These are phyloP conservation scores for Hyles lineata DNA, from an alignment of 2,888 invertebrate genomes.

Conservation along the genomic window DNA sequence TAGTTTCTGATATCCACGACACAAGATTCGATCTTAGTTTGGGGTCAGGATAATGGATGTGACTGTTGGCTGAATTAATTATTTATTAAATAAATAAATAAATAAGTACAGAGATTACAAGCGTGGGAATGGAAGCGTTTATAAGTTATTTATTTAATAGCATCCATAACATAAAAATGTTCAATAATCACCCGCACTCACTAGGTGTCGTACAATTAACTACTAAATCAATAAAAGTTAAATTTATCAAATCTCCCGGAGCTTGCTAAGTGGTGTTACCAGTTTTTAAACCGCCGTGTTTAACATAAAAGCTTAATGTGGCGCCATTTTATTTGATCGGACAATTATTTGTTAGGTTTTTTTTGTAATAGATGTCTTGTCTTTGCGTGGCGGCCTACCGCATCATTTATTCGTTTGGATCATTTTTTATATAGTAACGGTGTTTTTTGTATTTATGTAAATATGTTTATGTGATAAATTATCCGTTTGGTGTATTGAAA, in stretches of 20 bases:
- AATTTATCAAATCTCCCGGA: conserved; percentile 39
- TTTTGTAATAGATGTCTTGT: conserved; percentile 23
- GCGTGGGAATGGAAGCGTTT: not conserved
- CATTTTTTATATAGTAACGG: conserved; percentile 16
- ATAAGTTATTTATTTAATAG: not conserved
- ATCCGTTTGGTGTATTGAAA: not conserved
- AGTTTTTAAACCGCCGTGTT: conserved; percentile 49
- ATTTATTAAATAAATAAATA: no score
- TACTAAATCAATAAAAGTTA: conserved; percentile 50
- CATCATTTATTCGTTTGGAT: conserved; percentile 2
- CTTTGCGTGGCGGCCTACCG: conserved; percentile 20
- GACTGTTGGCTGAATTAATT: no score
- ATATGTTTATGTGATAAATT: not conserved
- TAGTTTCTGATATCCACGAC: no score
- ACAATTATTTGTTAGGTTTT: conserved; percentile 29
- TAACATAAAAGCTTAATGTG: conserved; percentile 69
- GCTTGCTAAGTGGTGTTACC: conserved; percentile 44
- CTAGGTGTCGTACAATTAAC: conserved; percentile 45
- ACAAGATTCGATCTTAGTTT: no score
- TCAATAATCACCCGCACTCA: conserved; percentile 31
- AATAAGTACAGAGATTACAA: not conserved
- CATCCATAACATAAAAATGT: not conserved
- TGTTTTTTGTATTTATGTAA: not conserved
- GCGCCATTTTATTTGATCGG: conserved; percentile 43
- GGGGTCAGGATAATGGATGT: no score